Base-by-base conservation (phyloP, 2,888 invertebrate genomes). In the Nomada flava region DNA sequence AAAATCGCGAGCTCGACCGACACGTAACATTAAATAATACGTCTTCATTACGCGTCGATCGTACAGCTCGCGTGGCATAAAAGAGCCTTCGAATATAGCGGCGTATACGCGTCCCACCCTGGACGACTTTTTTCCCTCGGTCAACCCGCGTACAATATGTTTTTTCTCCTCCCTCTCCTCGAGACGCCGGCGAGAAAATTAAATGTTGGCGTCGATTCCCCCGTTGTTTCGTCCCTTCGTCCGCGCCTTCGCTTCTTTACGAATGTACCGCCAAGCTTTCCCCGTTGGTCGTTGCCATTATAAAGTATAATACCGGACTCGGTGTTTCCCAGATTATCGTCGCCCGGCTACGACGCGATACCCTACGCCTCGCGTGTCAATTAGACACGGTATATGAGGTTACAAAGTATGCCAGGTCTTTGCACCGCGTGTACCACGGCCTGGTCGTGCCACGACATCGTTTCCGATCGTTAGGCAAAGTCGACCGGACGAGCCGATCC, bases 271-370 rank as follows among this genome's bases (percentile, higher is more conserved):
- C 52, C 79, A 44, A 55, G 15, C 44, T 47, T 42, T 44, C 55
- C 26, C n/a, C 70, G 70, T 62, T 73, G 71, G 62, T 72, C 78
- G 72, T 68, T 77, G 44, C 86, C 79, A 92, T 92, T 92, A 91
- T 88, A 91, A 92, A 93, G 92, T 92, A 91, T 92, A 92, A 92
- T 92, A 86, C 85, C 88, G 88, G 79, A 82, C 85, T 86, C 76
- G 85, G 76, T 89, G 89, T 88, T 88, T 88, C 88, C 90, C 90
- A 91, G 92, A 92, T 92, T 91, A 91, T 88, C 87, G 89, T 88
- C 80, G 86, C 85, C 88, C 88, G 83, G 67, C 82, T 79, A 88
- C 87, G 82, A 89, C 86, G 89, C 89, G 89, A 91, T 90, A 91
- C 88, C 88, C 85, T 84, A 80, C 86, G 86, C 87, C 89, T 91